Conservation (phyloP, 23 tunicate genomes). For the Clavelina lepadiformis region DNA sequence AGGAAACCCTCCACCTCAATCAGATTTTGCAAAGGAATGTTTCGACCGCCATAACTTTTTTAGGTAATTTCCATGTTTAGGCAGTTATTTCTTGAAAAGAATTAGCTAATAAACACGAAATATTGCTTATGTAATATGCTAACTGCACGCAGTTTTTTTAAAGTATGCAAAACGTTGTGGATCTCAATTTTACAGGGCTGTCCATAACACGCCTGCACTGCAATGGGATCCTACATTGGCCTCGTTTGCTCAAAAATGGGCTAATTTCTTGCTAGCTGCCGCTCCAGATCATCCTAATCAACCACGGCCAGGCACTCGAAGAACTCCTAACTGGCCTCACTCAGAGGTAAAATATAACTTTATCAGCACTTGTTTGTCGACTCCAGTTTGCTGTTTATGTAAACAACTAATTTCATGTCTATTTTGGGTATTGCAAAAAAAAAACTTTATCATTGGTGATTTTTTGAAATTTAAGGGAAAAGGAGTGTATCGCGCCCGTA, state of each 20-base stretch:
- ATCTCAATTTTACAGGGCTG: constrained; percentile 9
- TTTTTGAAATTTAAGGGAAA: constrained; percentile 4
- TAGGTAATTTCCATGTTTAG: no score
- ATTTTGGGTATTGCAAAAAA: neutral
- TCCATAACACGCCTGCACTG: constrained; percentile 50
- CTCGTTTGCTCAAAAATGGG: constrained; percentile 56
- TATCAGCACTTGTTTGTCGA: neutral
- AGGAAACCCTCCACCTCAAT: neutral
- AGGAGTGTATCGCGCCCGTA: constrained; percentile 2
- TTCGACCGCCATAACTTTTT: constrained; percentile 29
- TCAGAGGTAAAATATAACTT: constrained; percentile 40
- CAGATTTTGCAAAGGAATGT: constrained; percentile 10
- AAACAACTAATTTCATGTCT: neutral
- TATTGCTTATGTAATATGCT: no score
- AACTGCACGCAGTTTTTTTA: no score
- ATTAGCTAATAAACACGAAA: no score
- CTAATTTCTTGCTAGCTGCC: constrained; percentile 23
- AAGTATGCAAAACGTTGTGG: neutral
- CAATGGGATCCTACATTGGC: constrained; percentile 54
- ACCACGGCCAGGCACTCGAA: neutral
- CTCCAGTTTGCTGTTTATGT: neutral
- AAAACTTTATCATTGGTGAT: no score
- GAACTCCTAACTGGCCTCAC: constrained; percentile 62
- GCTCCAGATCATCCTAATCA: constrained; percentile 44
- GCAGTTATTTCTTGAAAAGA: no score